Evolutionary conservation across 2,113 vertebrate genomes (phyloP).

Genomic region (Coptodon rendalli): DNA sequence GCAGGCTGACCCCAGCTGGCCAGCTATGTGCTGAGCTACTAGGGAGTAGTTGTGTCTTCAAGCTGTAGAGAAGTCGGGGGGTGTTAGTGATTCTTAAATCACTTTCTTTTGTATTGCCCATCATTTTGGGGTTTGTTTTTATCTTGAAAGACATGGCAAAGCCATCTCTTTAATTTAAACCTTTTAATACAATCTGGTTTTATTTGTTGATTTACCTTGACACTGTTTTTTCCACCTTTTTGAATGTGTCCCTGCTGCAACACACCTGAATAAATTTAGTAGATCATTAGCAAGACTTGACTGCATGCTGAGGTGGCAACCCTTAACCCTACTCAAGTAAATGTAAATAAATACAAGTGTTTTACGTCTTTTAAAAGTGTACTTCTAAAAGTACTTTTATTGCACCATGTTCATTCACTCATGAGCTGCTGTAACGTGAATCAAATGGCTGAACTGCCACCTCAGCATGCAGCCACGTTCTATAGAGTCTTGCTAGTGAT

Average conservation of each 20-base stretch:
- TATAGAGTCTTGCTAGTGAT: neutral
- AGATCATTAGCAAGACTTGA: neutral
- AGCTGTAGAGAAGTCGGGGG: neutral
- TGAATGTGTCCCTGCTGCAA: neutral
- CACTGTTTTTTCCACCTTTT: neutral
- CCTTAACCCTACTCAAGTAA: neutral
- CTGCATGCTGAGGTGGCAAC: neutral
- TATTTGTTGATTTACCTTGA: neutral
- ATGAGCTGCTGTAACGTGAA: neutral
- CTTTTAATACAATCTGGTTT: neutral
- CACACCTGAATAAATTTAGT: neutral
- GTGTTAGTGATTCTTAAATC: neutral
- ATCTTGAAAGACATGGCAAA: neutral
- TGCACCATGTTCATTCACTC: too few species aligned
- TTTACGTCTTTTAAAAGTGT: too few species aligned
- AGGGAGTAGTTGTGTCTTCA: neutral
- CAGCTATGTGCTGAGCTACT: neutral
- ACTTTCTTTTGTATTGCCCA: accelerated
- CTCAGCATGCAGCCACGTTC: neutral
- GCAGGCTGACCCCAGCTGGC: neutral
- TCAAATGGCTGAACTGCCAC: accelerated
- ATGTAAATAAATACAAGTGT: neutral
- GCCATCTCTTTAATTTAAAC: neutral
- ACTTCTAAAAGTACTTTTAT: too few species aligned
- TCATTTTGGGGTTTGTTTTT: neutral